Evolutionary conservation across 2,888 invertebrate genomes (phyloP).

Genomic region (Tetanocera ferruginea): DNA sequence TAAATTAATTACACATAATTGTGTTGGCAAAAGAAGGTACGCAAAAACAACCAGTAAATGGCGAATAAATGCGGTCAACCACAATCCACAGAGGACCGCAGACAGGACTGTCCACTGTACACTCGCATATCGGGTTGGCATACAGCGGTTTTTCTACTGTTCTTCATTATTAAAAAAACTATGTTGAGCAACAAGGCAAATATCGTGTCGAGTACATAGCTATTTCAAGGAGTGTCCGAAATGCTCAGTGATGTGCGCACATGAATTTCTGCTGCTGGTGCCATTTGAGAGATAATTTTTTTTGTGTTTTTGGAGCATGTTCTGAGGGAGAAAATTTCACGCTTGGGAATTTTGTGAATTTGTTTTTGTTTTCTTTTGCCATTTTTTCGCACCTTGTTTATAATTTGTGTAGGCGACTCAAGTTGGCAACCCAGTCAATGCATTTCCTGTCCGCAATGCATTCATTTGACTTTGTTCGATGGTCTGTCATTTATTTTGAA

Average conservation of each 20-base stretch:
- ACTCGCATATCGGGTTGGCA: background rate
- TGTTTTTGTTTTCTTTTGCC: slow-evolving; percentile 1
- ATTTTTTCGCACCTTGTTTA: background rate
- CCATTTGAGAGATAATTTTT: background rate
- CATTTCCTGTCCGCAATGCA: background rate
- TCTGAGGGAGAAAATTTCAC: slow-evolving; percentile 13
- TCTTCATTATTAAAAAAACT: too few relatives aligned
- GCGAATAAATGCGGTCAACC: background rate
- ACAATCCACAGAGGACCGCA: slow-evolving; percentile 30
- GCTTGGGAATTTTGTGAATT: slow-evolving; percentile 25
- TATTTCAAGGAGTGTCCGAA: background rate
- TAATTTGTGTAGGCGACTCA: background rate
- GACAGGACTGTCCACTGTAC: background rate
- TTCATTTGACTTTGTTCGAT: background rate
- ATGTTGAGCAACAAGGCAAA: background rate
- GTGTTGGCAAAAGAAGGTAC: slow-evolving; percentile 31
- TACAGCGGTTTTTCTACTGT: background rate
- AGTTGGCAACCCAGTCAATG: background rate
- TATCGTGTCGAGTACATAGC: background rate
- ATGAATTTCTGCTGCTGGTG: background rate
- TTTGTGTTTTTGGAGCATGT: background rate
- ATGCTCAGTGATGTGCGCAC: background rate
- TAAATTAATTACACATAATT: slow-evolving; percentile 40
- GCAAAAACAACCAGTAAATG: background rate
- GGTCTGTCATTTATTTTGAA: background rate